Base-by-base conservation (phyloP, 2,797 vertebrate genomes). In the Helostoma temminkii region DNA sequence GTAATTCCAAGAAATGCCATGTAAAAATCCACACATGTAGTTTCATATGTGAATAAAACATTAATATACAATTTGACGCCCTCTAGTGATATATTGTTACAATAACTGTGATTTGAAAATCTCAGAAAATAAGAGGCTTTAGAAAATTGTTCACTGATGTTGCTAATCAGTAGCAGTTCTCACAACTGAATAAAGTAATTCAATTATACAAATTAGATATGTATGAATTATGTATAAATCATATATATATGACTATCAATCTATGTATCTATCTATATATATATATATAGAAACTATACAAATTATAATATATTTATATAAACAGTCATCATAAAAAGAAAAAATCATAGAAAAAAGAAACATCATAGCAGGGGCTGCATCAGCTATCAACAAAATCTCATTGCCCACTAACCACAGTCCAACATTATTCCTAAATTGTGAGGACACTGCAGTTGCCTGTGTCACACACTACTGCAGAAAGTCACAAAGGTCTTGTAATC, bases 41-140 rank as follows among this genome's bases (percentile, higher is more conserved):
- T 65, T 16, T 47, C 19, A n/a, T 46, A 19, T 55, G 19, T 56
- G 34, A 9, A 36, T 62, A 6, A 53, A 63, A 69, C 22, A 66
- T 78, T 49, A 74, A 49, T 66, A 39, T 26, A 76, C 28, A 84
- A 58, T 74, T 62, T 73, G 69, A 81, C 39, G 69, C 74, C 78
- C 72, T 82, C 70, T 88, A 76, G 78, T 70, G 80, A 37, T 21
- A 54, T 54, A 66, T 60, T 39, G 81, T 78, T 74, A 80, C 47
- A 57, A 66, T 58, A 85, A 70, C 50, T 70, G 47, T 49, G 25
- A 15, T 36, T 34, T 30, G 12, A 72, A 46, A 76, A 22, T 32
- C 46, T 48, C 24, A 67, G 36, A 34, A 56, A 56, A 68, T 58
- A 60, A 24, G 3, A 32, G 47, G 22, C 65, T 60, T 34, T 16